phyloP scores from a whole-genome alignment of 2,797 vertebrate genomes.

The Emydoidea blandingii region DNA sequence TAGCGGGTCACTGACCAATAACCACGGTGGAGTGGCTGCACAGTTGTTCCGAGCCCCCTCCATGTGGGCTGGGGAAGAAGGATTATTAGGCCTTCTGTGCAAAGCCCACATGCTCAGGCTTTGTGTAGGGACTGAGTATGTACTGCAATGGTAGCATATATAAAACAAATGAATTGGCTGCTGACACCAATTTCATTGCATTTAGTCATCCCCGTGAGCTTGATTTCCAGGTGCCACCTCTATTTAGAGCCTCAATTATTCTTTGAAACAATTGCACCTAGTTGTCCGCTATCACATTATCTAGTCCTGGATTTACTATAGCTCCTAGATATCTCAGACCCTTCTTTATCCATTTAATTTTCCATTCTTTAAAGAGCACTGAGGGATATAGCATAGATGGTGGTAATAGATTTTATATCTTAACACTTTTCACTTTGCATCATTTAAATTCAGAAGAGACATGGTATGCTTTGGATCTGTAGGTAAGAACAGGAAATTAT shows the following conservation, averaged over 20 bases:
- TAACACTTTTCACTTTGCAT: accelerated
- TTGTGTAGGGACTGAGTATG: accelerated
- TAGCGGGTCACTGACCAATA: background rate
- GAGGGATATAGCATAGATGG: background rate
- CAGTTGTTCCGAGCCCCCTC: too few species aligned
- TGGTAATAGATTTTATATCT: background rate
- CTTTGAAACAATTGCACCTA: accelerated
- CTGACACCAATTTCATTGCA: accelerated
- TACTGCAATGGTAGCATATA: background rate
- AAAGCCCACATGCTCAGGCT: background rate
- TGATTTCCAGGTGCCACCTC: accelerated
- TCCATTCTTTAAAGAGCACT: accelerated
- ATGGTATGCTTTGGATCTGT: background rate
- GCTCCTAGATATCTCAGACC: accelerated
- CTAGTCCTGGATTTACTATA: accelerated
- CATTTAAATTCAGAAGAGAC: background rate
- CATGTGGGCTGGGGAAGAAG: background rate
- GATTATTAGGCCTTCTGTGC: background rate
- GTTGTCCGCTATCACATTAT: accelerated
- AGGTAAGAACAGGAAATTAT: background rate
- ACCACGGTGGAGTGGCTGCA: too few species aligned
- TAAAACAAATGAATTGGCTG: background rate
- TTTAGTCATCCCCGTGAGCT: accelerated
- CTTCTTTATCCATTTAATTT: accelerated
- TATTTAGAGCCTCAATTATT: accelerated